Evolutionary conservation across 2,113 vertebrate genomes (phyloP), one percentile per base, ranked within the genome.

Genomic region (Microcebus griseorufus): DNA sequence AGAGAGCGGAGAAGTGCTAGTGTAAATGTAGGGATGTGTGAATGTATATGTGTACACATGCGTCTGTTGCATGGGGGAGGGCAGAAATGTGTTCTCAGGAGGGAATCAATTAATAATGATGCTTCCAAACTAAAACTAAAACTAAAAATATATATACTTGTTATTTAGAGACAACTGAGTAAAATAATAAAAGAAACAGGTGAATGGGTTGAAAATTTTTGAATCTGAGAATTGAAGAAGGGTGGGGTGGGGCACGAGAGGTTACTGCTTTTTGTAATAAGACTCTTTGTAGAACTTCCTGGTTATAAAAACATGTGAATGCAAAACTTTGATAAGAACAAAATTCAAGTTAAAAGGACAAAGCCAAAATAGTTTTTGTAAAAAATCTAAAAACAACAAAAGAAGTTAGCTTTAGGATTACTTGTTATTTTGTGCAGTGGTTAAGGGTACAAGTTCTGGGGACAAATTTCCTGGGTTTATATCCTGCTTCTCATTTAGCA

Each of bases 201-300:
- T 12, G 27, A 69, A 45, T 45, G 34, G 1, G 4, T 27, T 51
- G n/a, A 84, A 90, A 65, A 34, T 37, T 55, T 95, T 80, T 42
- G 34, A 22, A 39, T 45, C 42, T 72, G 72, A 58, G 37, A 85
- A 72, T 17, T 45, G 6, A n/a, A 39, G 64, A 16, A 3, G 2
- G 3, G 4, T 17, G 22, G 72, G 9, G 0, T 1, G 34, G 0
- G 0, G 65, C 6, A 34, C 12, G 73, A 20, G 25, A 3, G 16
- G 13, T 11, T 85, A n/a, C 25, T 62, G 34, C 25, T 90, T 87
- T 87, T 69, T 4, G 27, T 58, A 69, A 39, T 42, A 86, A 62
- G 45, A 72, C 0, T 85, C 25, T 42, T 67, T 67, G 20, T 45
- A 67, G 67, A 48, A 65, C 25, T 65, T 55, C 55, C 67, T 82